phyloP scores from a whole-genome alignment of 1,140 invertebrate species.

The Lucilia cuprina region DNA sequence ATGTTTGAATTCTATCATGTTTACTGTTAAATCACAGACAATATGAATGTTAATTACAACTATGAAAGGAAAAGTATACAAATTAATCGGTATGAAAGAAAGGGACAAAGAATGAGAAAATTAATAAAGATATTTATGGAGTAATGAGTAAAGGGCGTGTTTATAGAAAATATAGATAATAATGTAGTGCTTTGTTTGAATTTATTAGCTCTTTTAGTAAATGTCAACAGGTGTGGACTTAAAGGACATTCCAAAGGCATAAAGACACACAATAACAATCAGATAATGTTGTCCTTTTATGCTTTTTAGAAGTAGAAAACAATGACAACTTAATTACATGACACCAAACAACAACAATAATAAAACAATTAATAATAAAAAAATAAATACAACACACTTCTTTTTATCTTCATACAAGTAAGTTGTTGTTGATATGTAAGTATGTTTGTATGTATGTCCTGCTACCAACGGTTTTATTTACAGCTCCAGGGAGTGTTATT shows the following conservation, averaged over 20 bases:
- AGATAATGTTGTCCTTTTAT: no score
- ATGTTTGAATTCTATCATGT: constrained; percentile 7
- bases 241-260: not conserved
- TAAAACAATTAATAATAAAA: not conserved
- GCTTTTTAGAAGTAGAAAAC: not conserved
- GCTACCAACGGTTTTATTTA: not conserved
- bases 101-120: not conserved
- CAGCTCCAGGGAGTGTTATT: not conserved
- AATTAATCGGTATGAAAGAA: not conserved
- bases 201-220: not conserved
- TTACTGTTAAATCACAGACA: not conserved
- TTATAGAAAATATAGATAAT: not conserved
- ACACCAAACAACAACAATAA: not conserved
- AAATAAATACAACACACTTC: not conserved
- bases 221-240: constrained; percentile 19
- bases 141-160: constrained; percentile 24
- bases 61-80: not conserved
- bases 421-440: no score
- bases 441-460: not conserved
- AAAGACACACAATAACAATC: not conserved
- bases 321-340: constrained; percentile 30
- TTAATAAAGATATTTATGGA: constrained; percentile 20
- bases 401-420: not conserved
- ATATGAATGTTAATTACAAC: constrained; percentile 19
- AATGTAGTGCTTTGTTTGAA: not conserved